Evolutionary conservation across 2,888 invertebrate species (phyloP).

Genomic region (Odontocerum albicorne): DNA sequence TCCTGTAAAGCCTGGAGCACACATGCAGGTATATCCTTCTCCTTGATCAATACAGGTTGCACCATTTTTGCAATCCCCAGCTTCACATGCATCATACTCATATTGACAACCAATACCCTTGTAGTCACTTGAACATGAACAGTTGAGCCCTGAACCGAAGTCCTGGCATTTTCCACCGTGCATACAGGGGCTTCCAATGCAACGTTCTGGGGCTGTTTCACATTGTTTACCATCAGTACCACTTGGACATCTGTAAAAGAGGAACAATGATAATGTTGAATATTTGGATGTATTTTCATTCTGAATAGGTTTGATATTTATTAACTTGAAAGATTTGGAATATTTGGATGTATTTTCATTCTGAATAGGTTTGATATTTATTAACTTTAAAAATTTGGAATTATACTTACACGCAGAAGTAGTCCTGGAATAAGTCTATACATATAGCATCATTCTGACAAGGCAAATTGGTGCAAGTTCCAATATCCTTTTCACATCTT

Average conservation of each 20-base stretch:
- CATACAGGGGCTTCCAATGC: slow-evolving; percentile 93
- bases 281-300: neutral
- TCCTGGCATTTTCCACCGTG: slow-evolving; percentile 95
- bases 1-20: slow-evolving; percentile 78
- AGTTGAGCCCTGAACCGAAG: slow-evolving; percentile 93
- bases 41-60: slow-evolving; percentile 89
- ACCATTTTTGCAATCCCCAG: slow-evolving; percentile 88
- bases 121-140: slow-evolving; percentile 85
- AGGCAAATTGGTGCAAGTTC: slow-evolving; percentile 81
- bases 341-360: too few relatives aligned
- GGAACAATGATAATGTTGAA: too few relatives aligned
- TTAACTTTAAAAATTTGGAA: too few relatives aligned
- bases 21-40: slow-evolving; percentile 81
- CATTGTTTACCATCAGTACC: slow-evolving; percentile 97
- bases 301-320: too few relatives aligned
- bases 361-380: too few relatives aligned
- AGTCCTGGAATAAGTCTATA: slow-evolving; percentile 90
- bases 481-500: slow-evolving; percentile 85
- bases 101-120: slow-evolving; percentile 91
- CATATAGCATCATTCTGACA: slow-evolving; percentile 93
- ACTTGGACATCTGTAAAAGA: slow-evolving; percentile 73
- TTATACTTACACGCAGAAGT: slow-evolving; percentile 83
- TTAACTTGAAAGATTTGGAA: too few relatives aligned
- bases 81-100: slow-evolving; percentile 90
- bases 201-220: slow-evolving; percentile 94